Base-by-base conservation (phyloP, 2,797 vertebrate genomes). In the Aotus griseimembra region DNA sequence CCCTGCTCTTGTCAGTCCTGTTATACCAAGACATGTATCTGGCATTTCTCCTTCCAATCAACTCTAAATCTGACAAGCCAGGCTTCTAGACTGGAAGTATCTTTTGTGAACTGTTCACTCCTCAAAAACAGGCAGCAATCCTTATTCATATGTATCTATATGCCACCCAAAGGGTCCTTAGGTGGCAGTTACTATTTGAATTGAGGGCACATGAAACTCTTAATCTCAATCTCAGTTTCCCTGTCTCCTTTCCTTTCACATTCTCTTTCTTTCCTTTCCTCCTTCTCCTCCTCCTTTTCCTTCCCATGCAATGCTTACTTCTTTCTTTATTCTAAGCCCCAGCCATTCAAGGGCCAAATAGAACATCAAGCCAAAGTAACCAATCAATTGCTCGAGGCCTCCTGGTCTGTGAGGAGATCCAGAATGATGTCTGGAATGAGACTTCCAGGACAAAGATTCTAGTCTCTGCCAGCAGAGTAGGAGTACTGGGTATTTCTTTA, bases 21-120 rank as follows among this genome's bases (percentile, higher is more conserved):
- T 94, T 94, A 83, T 61, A 30, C 79, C 70, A 82, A 94, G 79
- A 83, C 57, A 52, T 55, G 13, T 84, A 46, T 82, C 64, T 75
- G 26, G 61, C 33, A 61, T 17, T 88, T 17, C 67, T 85, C 44
- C 30, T 96, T 95, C 24, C 67, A 95, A 57, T 67, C 95, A 94
- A 61, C 41, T n/a, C 79, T 96, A 67, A 94, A 96, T 89, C 61
- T 46, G 55, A 64, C 4, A n/a, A 85, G 11, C 13, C 12, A 70
- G 50, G 9, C 17, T 48, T 48, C 13, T 52, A 28, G 58, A 28
- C 28, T 67, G n/a, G 44, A 46, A 75, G 20, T 14, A 30, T 84
- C 76, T 80, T 90, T 88, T 48, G 22, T 93, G 70, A 80, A 76
- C 22, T 5, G 0, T 57, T 14, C 36, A 4, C 7, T 94, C 3